Base-by-base conservation (phyloP, 2,888 invertebrate genomes). In the Tolmerus cingulatus region DNA sequence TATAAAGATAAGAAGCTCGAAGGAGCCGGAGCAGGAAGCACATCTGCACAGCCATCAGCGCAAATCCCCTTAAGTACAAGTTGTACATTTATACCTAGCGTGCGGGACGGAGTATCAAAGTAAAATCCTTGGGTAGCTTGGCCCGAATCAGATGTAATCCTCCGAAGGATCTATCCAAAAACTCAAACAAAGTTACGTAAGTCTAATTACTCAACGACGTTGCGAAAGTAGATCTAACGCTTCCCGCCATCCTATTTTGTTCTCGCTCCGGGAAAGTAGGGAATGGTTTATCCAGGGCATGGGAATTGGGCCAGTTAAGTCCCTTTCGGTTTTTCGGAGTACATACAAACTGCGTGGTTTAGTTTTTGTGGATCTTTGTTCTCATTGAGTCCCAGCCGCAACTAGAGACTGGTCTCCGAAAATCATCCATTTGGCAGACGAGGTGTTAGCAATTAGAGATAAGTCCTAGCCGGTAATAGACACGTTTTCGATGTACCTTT, bases 171-270 rank as follows among this genome's bases (percentile, higher is more conserved):
- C 74, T 85, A 85, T 85, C 85, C 85, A 74, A 85, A 85, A 85
- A 85, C 85, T 85, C 85, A 85, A 85, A 85, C 85, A 85, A 85
- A 85, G 43, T 85, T 85, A 66, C 74, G 74, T 85, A 85, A 85
- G 85, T 85, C 85, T 85, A 85, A 85, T 85, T 85, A 85, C 74
- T 85, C 85, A 85, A 85, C 74, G 51, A 43, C 74, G 66, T 74
- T 37, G 23, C 74, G 46, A 74, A 40, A 84, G 74, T 84, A 43
- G 34, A 23, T 66, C 14, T 66, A 66, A 74, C 66, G 43, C 30
- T 84, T 66, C n/a, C 23, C 23, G 23, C 3, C 51, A 0, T 57
- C 7, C 12, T 40, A 40, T 40, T 12, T 2, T 4, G 12, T 40
- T 19, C 66, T 12, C 27, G 46, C 3, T 46, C 16, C 66, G 27